Evolutionary conservation across 2,888 invertebrate genomes (phyloP).

Genomic region (Parnassius orleans): DNA sequence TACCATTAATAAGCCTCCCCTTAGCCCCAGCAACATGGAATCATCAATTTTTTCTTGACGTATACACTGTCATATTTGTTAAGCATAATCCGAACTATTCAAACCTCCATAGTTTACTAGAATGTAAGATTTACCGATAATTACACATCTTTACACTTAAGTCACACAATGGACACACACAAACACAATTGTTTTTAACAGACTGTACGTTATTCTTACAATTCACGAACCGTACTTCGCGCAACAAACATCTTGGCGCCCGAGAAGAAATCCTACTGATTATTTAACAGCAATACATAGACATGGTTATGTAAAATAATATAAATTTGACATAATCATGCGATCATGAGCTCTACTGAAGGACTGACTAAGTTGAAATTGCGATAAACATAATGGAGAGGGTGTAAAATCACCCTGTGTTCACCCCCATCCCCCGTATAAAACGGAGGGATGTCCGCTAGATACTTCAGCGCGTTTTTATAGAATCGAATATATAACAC

Average conservation of each 20-base stretch:
- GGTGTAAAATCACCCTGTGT: slow-evolving; percentile 42
- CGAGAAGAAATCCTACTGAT: slow-evolving; percentile 60
- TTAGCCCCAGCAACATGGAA: slow-evolving; percentile 33
- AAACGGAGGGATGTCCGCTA: slow-evolving; percentile 20
- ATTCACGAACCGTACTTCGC: slow-evolving; percentile 25
- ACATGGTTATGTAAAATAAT: slow-evolving; percentile 60
- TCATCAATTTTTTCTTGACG: slow-evolving; percentile 34
- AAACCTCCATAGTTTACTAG: slow-evolving; percentile 22
- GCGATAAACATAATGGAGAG: slow-evolving; percentile 35
- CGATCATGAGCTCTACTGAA: slow-evolving; percentile 34
- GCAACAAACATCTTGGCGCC: slow-evolving; percentile 24
- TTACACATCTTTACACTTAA: slow-evolving; percentile 1
- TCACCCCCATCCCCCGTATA: slow-evolving; percentile 26
- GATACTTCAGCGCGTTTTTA: neutral
- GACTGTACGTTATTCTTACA: slow-evolving; percentile 22
- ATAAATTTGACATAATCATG: slow-evolving; percentile 39
- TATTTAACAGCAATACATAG: slow-evolving; percentile 62
- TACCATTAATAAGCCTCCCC: slow-evolving; percentile 38
- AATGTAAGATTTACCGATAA: neutral
- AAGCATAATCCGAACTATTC: slow-evolving; percentile 20
- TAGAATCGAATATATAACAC: neutral
- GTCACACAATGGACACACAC: slow-evolving; percentile 1
- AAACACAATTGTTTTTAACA: slow-evolving; percentile 17
- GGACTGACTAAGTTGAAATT: slow-evolving; percentile 32
- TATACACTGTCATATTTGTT: slow-evolving; percentile 27